These are phyloP conservation scores for Drusus annulatus DNA, from an alignment of 1,140 invertebrate species.

Conservation along the genomic window DNA sequence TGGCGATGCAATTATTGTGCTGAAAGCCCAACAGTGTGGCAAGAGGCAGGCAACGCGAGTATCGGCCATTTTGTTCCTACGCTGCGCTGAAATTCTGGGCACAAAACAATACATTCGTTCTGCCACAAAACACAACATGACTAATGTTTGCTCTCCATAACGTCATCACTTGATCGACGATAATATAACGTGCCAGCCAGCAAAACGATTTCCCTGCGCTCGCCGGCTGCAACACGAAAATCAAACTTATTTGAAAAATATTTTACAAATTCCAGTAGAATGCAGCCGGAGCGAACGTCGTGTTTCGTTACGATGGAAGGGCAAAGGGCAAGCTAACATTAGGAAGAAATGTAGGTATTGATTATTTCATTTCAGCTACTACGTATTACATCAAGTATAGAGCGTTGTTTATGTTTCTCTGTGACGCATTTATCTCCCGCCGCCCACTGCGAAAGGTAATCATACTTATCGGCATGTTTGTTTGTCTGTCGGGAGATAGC, in stretches of 20 bases:
- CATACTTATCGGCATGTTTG: neutral
- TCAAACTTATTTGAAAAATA: neutral
- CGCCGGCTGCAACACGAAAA: neutral
- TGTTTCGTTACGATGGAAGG: neutral
- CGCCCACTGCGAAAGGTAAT: conserved; percentile 11
- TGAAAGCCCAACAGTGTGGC: neutral
- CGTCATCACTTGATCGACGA: conserved; percentile 25
- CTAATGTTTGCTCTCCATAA: conserved; percentile 42
- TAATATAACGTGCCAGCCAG: neutral
- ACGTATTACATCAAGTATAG: conserved; percentile 26
- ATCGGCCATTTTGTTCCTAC: conserved; percentile 42
- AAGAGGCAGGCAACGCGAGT: neutral
- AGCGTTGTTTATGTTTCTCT: conserved; percentile 22
- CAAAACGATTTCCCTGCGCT: neutral
- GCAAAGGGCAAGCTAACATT: neutral
- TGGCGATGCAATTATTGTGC: conserved; percentile 17
- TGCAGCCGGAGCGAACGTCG: neutral
- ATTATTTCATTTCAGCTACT: conserved; percentile 20
- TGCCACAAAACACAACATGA: conserved; percentile 36
- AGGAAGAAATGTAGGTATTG: neutral
- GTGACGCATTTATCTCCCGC: conserved; percentile 22
- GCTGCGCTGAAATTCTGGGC: conserved; percentile 1
- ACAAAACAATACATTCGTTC: conserved; percentile 32
- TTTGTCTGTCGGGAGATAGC: neutral
- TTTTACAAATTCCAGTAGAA: neutral